Evolutionary conservation across 2,888 invertebrate species (phyloP).

Genomic region (Corythucha ciliata): DNA sequence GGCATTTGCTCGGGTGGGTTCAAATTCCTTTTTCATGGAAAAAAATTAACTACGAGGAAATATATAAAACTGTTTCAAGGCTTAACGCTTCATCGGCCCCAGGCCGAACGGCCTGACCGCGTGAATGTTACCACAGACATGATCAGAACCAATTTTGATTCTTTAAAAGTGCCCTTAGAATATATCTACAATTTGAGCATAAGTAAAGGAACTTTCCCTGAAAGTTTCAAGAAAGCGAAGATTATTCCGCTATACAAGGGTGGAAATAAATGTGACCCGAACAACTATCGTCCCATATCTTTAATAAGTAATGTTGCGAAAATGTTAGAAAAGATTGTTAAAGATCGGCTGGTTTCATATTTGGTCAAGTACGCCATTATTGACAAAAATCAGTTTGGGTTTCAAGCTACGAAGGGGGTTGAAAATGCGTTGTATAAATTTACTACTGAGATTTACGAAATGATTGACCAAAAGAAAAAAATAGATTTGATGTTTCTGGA

Average conservation of each 20-base stretch:
- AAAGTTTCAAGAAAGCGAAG: constrained; percentile 6
- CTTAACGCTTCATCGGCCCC: too few relatives aligned
- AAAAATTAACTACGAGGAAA: too few relatives aligned
- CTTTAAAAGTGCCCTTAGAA: neutral
- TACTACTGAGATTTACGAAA: neutral
- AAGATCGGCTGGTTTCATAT: neutral
- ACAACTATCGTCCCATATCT: constrained; percentile 2
- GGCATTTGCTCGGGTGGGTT: too few relatives aligned
- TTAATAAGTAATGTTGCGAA: constrained; percentile 1
- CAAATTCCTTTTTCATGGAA: too few relatives aligned
- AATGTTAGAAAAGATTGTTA: constrained; percentile 3
- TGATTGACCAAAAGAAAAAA: neutral
- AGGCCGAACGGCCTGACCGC: too few relatives aligned
- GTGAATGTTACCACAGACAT: constrained; percentile 3
- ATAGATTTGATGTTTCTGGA: constrained; percentile 2
- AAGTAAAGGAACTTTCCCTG: constrained; percentile 3
- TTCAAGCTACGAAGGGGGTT: neutral
- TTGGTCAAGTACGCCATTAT: neutral
- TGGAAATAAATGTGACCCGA: constrained; percentile 1
- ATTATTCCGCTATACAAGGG: neutral
- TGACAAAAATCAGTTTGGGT: constrained; percentile 1
- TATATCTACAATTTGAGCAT: constrained; percentile 31
- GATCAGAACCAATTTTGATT: neutral
- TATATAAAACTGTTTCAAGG: too few relatives aligned
- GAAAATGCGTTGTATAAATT: constrained; percentile 1